phyloP scores from a whole-genome alignment of 2,888 invertebrate species.

The Apodemia zela region DNA sequence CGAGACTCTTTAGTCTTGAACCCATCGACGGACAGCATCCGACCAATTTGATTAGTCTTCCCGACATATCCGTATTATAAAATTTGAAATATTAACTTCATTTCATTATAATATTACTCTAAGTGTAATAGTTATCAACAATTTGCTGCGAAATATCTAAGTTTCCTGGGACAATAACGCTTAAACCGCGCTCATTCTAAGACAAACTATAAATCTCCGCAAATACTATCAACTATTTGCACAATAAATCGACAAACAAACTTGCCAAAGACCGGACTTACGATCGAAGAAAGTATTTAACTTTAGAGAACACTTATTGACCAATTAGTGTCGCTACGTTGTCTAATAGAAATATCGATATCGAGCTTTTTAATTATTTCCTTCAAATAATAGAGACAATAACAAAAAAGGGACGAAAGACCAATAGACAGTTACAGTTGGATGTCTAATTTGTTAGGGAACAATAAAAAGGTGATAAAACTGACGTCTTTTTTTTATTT shows the following conservation, averaged over 20 bases:
- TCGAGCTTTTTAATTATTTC: neutral
- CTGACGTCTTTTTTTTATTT: too few species aligned
- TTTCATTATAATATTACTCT: slow-evolving; percentile 4
- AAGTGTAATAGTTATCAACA: slow-evolving; percentile 27
- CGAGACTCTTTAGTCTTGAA: too few species aligned
- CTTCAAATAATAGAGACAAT: neutral
- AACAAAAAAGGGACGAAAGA: too few species aligned
- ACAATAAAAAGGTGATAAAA: too few species aligned
- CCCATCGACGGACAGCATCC: too few species aligned
- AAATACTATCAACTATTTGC: slow-evolving; percentile 42
- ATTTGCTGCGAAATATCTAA: slow-evolving; percentile 31
- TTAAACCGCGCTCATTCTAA: slow-evolving; percentile 48
- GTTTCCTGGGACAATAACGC: slow-evolving; percentile 29
- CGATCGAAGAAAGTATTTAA: slow-evolving; percentile 73
- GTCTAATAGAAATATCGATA: slow-evolving; percentile 18
- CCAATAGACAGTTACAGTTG: too few species aligned
- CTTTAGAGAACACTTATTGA: slow-evolving; percentile 41
- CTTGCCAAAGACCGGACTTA: slow-evolving; percentile 74
- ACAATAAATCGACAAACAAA: slow-evolving; percentile 71
- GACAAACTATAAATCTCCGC: slow-evolving; percentile 65
- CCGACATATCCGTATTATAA: too few species aligned
- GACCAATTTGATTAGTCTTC: too few species aligned
- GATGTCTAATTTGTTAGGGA: too few species aligned
- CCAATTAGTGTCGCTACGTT: slow-evolving; percentile 27
- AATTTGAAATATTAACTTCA: neutral